Evolutionary conservation across 2,888 invertebrate genomes (phyloP), one percentile per base, ranked within the genome.

Genomic region (Allophyes oxyacanthae): DNA sequence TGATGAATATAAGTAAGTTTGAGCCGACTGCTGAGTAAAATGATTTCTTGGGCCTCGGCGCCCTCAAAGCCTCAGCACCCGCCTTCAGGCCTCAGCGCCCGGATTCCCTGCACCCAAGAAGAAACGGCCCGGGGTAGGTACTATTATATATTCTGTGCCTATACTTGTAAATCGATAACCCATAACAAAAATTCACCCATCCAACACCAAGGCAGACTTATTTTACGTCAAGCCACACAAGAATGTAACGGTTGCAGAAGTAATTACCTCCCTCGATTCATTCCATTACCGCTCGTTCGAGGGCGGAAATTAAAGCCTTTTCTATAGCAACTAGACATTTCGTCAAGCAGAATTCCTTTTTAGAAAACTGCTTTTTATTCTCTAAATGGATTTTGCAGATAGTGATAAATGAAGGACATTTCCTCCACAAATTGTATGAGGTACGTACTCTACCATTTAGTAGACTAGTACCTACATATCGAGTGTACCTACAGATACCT

Each of bases 231-330:
- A 13, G 13, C 52, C 44, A 38, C 42, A 48, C 7, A 9, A 52
- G 44, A 48, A 54, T 38, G 53, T 51, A 53, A 44, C 43, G 44
- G 54, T 48, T 63, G 56, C 56, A 46, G 62, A 26, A 71, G 67
- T 67, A 77, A 77, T 81, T 75, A 73, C 70, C 59, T 65, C 54
- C 51, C 64, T 48, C 63, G 52, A 67, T 60, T 65, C 67, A 67
- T 64, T 56, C 62, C 63, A 70, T 73, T 73, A 75, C 62, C 56
- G 59, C 54, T 61, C 66, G 61, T 70, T 71, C 66, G 32, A 45
- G 36, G 75, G 63, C 72, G 81, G 80, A 80, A 79, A 81, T 81
- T 77, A 76, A 66, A 72, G 59, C 44, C 72, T 63, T 67, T 75
- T 62, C 56, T 55, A 43, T 50, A 50, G 62, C 59, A 43, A 64